These are phyloP conservation scores for Ellobius talpinus DNA, from an alignment of 2,113 vertebrate species.

Conservation along the genomic window DNA sequence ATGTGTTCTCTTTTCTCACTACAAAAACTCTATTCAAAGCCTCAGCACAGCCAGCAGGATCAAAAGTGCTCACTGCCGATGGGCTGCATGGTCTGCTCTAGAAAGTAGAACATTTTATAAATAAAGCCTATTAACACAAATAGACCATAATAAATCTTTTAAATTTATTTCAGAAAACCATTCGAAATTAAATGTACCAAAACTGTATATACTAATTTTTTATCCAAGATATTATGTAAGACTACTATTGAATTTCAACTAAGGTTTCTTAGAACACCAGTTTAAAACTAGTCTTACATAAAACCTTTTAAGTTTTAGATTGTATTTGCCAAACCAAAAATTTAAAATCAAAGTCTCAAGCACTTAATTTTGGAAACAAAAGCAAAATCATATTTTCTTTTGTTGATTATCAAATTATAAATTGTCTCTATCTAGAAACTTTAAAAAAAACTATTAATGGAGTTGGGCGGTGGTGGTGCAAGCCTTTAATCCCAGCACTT, in stretches of 20 bases:
- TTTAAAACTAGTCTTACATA: slow-evolving; percentile 41
- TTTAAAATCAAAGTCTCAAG: slow-evolving; percentile 27
- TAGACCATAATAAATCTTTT: slow-evolving; percentile 46
- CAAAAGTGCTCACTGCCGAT: slow-evolving; percentile 57
- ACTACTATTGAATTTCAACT: slow-evolving; percentile 50
- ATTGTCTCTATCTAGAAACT: slow-evolving; percentile 1
- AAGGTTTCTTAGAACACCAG: slow-evolving; percentile 54
- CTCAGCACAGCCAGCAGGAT: slow-evolving; percentile 73
- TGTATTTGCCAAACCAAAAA: slow-evolving; percentile 66
- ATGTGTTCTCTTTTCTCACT: slow-evolving; percentile 81
- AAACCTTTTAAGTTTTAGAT: slow-evolving; percentile 23
- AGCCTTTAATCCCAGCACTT: no score
- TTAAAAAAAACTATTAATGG: background rate
- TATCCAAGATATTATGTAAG: slow-evolving; percentile 52
- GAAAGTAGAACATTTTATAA: slow-evolving; percentile 61
- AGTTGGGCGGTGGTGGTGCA: no score
- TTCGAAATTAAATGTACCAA: slow-evolving; percentile 59
- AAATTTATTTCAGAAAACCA: slow-evolving; percentile 60
- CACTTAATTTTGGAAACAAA: slow-evolving; percentile 50
- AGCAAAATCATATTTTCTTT: slow-evolving; percentile 49
- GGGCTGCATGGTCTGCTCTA: slow-evolving; percentile 43
- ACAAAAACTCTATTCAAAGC: slow-evolving; percentile 70
- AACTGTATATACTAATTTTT: slow-evolving; percentile 35
- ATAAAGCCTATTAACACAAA: slow-evolving; percentile 48
- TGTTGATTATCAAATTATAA: slow-evolving; percentile 47